Evolutionary conservation across 2,888 invertebrate genomes (phyloP).

Genomic region (Amiota minor): DNA sequence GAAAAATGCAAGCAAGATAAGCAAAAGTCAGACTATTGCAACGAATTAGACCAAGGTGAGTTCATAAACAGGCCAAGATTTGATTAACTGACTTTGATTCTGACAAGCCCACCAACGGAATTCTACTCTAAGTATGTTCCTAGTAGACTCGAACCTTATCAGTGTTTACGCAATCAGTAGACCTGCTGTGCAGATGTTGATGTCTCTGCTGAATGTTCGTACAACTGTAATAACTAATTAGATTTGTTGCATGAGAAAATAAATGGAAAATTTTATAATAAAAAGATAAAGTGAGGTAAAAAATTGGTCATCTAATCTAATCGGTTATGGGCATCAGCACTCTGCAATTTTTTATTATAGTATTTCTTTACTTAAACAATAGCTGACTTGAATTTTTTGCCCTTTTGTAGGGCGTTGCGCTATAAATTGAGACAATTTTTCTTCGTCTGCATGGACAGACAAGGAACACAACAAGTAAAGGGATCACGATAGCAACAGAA

Average conservation of each 20-base stretch:
- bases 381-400: not conserved
- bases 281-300: not conserved
- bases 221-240: conserved; percentile 8
- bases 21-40: not conserved
- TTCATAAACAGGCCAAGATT: too few species aligned
- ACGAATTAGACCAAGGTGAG: conserved; percentile 17
- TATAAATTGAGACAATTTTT: conserved; percentile 43
- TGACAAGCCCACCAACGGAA: not conserved
- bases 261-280: not conserved
- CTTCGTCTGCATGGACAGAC: not conserved
- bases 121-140: too few species aligned
- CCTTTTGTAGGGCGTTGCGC: conserved; percentile 31
- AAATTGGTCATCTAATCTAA: conserved; percentile 28
- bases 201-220: not conserved
- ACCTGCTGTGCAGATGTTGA: conserved; percentile 9
- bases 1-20: not conserved
- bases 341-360: not conserved
- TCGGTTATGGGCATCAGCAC: conserved; percentile 27
- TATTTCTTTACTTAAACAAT: not conserved
- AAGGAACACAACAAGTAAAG: not conserved
- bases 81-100: not conserved
- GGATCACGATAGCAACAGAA: not conserved
- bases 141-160: conserved; percentile 3
- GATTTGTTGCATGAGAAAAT: conserved; percentile 18
- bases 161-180: not conserved